Evolutionary conservation across 1,140 invertebrate species (phyloP).

Genomic region (Apis laboriosa): DNA sequence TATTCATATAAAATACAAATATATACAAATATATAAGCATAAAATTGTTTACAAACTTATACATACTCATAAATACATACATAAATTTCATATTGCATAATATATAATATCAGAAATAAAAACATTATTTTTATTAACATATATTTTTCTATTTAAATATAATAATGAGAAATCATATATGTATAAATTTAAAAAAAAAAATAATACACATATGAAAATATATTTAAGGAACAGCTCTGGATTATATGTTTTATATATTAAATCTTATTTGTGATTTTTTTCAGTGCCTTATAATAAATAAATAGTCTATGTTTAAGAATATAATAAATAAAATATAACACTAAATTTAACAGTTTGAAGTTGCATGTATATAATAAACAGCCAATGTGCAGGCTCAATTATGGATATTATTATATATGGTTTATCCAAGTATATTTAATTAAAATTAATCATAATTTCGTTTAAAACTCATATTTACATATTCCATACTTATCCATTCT

Average conservation of each 20-base stretch:
- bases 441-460: slow-evolving; percentile 18
- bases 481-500: slow-evolving; percentile 32
- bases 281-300: slow-evolving; percentile 4
- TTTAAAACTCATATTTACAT: slow-evolving; percentile 30
- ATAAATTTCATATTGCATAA: neutral
- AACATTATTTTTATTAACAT: neutral
- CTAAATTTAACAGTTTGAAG: slow-evolving; percentile 35
- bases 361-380: slow-evolving; percentile 38
- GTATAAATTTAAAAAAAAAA: neutral
- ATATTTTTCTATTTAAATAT: neutral
- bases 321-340: slow-evolving; percentile 20
- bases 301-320: neutral
- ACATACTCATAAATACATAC: neutral
- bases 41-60: neutral
- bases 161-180: neutral
- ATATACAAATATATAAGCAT: neutral
- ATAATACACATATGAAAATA: neutral
- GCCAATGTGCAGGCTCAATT: slow-evolving; percentile 10
- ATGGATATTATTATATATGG: slow-evolving; percentile 13
- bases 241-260: slow-evolving; percentile 18
- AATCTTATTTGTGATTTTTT: neutral
- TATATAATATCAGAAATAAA: neutral
- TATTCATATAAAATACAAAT: neutral
- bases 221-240: slow-evolving; percentile 33
- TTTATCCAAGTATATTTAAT: slow-evolving; percentile 55